Evolutionary conservation across 2,888 invertebrate species (phyloP).

Genomic region (Drosophila sordidula): DNA sequence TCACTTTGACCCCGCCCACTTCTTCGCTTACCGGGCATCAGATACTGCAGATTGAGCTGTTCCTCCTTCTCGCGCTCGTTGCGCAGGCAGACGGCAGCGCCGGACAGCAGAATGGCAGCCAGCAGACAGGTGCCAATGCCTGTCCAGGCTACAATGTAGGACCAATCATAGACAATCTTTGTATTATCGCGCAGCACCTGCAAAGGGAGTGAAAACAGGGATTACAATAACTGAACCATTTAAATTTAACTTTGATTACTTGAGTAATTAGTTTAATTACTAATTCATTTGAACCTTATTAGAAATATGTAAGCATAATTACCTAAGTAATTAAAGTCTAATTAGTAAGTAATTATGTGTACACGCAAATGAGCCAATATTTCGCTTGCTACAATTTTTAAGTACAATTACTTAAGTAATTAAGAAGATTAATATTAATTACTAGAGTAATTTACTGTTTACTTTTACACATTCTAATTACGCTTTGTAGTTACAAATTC

Average conservation of each 20-base stretch:
- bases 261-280: not conserved
- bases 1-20: not conserved
- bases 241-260: too few relatives aligned
- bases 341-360: too few relatives aligned
- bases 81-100: slow-evolving; percentile 96
- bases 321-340: not conserved
- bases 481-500: too few relatives aligned
- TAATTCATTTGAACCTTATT: too few relatives aligned
- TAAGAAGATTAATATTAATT: too few relatives aligned
- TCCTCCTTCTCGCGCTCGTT: slow-evolving; percentile 97
- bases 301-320: not conserved
- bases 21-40: slow-evolving; percentile 93
- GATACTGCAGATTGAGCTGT: slow-evolving; percentile 98
- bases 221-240: not conserved
- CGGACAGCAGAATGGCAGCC: slow-evolving; percentile 96
- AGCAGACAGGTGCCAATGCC: slow-evolving; percentile 96
- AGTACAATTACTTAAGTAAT: too few relatives aligned
- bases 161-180: slow-evolving; percentile 96
- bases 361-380: too few relatives aligned
- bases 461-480: too few relatives aligned
- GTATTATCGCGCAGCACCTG: slow-evolving; percentile 94
- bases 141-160: slow-evolving; percentile 98
- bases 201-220: not conserved
- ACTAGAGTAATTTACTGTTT: too few relatives aligned
- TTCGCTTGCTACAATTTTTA: too few relatives aligned